Evolutionary conservation across 2,797 vertebrate genomes (phyloP), one percentile per base, ranked within the genome.

Genomic region (Delichon dasypus): DNA sequence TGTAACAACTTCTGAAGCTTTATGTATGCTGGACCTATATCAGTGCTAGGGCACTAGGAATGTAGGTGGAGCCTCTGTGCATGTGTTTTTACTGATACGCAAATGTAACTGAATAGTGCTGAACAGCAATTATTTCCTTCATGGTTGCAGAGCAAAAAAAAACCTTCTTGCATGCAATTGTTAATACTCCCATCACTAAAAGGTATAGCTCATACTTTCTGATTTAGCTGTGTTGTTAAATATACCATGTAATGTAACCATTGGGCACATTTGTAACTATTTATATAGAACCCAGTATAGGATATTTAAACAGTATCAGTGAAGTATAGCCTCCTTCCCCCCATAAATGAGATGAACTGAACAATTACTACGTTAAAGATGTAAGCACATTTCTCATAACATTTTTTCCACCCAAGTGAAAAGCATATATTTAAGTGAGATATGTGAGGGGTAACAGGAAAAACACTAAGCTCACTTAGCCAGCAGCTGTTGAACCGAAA

Each of bases 51-150:
- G 85, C 94, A 96, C 88, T 85, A 61, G 44, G 77, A 92, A 95
- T 68, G 80, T 34, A 95, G 94, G 93, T 88, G 91, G 96, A 90
- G 81, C 30, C 48, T 65, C 82, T 38, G 53, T 67, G 81, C 88
- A 73, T 96, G 95, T 97, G 76, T 88, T 95, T 93, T 94, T 72
- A 92, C 92, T 97, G 96, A 97, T 97, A 97, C 95, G 95, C 95
- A 97, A 96, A 97, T 87, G 7, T 96, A 95, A 95, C 45, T 79
- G 81, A 94, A 90, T 75, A 93, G 74, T 95, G 50, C 79, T 94
- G 93, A 96, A 95, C 95, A 94, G 94, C 92, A 97, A 97, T 97
- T 97, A 96, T 85, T 96, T 94, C 85, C 50, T 96, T 89, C 91
- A 95, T 92, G 95, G 95, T 93, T 96, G 90, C 97, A 96, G 93